Conservation (phyloP, 2,797 vertebrate species). For the Oreochromis mossambicus region DNA sequence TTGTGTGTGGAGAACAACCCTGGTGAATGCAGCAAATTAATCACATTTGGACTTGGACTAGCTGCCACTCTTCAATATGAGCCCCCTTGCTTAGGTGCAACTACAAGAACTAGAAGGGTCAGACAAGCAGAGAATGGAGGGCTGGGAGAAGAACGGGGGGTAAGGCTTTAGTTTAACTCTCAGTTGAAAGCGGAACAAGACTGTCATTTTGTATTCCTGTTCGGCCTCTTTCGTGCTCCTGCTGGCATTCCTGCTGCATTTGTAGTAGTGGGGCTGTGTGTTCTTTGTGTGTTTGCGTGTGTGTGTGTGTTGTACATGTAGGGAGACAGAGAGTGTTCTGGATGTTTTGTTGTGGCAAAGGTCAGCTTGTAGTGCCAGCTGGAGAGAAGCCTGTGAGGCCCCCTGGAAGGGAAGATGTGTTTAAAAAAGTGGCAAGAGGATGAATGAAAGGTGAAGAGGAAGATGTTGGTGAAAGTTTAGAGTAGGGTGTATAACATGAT, state of each 20-base stretch:
- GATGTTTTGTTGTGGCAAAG: constrained; percentile 77
- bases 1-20: constrained; percentile 80
- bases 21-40: constrained; percentile 89
- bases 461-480: not conserved
- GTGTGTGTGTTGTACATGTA: constrained; percentile 6
- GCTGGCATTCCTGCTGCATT: constrained; percentile 78
- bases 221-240: constrained; percentile 54
- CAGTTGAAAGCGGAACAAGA: constrained; percentile 80
- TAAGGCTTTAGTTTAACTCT: constrained; percentile 77
- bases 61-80: constrained; percentile 77
- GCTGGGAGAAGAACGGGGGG: constrained; percentile 47
- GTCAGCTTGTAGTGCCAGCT: constrained; percentile 87
- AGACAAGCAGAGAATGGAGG: constrained; percentile 67
- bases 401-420: constrained; percentile 57
- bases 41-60: constrained; percentile 84
- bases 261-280: constrained; percentile 37
- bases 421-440: not conserved
- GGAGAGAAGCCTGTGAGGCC: constrained; percentile 76
- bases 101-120: constrained; percentile 74
- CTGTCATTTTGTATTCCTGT: constrained; percentile 74
- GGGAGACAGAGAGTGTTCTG: constrained; percentile 60
- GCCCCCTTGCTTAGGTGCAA: constrained; percentile 77
- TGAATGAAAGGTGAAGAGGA: constrained; percentile 24
- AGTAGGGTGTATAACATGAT: not conserved
- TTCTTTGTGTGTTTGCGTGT: constrained; percentile 32